These are phyloP conservation scores for Willisornis vidua DNA, from an alignment of 2,113 vertebrate species.

Conservation along the genomic window DNA sequence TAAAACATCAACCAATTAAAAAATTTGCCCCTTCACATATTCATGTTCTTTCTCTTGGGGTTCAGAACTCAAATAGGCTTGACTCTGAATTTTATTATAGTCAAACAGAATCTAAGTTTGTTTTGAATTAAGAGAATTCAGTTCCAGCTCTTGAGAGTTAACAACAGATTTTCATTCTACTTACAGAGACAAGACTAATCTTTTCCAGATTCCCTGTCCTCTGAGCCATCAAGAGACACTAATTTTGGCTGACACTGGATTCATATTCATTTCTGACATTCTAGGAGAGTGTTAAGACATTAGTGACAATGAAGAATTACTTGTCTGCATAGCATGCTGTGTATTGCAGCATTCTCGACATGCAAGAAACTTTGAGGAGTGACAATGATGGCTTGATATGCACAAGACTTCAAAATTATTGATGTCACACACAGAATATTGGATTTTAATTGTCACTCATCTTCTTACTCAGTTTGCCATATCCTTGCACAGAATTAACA, in stretches of 20 bases:
- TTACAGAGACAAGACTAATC: not conserved
- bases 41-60: not conserved
- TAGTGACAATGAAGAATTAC: slow-evolving; percentile 22
- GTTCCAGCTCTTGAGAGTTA: not conserved
- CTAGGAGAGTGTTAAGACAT: not conserved
- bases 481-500: slow-evolving; percentile 23
- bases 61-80: not conserved
- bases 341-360: not conserved
- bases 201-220: not conserved
- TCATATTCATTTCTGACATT: not conserved
- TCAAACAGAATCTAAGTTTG: not conserved
- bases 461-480: not conserved
- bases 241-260: slow-evolving; percentile 21
- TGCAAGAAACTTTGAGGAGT: not conserved
- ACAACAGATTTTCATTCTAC: not conserved
- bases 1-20: not conserved
- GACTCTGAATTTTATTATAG: not conserved
- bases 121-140: not conserved
- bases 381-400: not conserved
- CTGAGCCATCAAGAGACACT: not conserved
- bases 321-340: not conserved
- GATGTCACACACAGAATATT: not conserved
- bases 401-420: slow-evolving; percentile 23
- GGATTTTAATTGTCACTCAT: not conserved
- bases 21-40: not conserved